Evolutionary conservation across 2,797 vertebrate genomes (phyloP).

Genomic region (Halcyon leucocephala): DNA sequence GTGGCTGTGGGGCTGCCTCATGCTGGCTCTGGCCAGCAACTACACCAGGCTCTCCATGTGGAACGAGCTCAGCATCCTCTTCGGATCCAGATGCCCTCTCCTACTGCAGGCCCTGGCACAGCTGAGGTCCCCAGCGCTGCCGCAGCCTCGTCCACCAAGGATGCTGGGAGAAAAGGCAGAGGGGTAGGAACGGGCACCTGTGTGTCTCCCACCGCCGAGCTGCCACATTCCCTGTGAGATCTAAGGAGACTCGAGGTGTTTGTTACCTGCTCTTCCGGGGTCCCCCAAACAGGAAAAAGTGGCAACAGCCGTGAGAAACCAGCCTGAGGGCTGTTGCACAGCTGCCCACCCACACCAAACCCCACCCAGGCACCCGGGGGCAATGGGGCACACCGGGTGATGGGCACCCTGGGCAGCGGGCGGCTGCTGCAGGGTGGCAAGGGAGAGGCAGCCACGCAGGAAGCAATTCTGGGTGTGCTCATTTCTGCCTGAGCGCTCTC

Average conservation of each 20-base stretch:
- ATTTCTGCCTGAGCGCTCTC: conserved; percentile 13
- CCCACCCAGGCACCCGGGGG: background rate
- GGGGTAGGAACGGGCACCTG: background rate
- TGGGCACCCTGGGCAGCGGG: background rate
- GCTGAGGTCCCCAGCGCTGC: background rate
- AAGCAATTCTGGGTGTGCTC: conserved; percentile 56
- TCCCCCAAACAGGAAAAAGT: background rate
- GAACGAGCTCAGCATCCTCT: accelerated
- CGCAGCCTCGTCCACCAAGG: accelerated
- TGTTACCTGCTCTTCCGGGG: accelerated
- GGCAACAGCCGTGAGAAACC: accelerated
- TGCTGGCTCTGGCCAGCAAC: background rate
- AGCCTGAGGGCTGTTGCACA: background rate
- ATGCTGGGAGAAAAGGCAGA: background rate
- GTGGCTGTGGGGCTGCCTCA: accelerated
- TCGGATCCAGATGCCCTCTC: background rate
- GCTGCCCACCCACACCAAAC: background rate
- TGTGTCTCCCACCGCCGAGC: background rate
- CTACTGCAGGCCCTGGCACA: background rate
- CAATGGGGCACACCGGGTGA: background rate
- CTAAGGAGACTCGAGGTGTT: background rate
- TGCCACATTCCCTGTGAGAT: accelerated
- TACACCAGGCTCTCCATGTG: background rate
- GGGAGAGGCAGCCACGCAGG: conserved; percentile 1
- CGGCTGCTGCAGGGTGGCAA: background rate